These are phyloP conservation scores for Punctoribates punctum DNA, from an alignment of 2,888 invertebrate genomes.

Conservation along the genomic window DNA sequence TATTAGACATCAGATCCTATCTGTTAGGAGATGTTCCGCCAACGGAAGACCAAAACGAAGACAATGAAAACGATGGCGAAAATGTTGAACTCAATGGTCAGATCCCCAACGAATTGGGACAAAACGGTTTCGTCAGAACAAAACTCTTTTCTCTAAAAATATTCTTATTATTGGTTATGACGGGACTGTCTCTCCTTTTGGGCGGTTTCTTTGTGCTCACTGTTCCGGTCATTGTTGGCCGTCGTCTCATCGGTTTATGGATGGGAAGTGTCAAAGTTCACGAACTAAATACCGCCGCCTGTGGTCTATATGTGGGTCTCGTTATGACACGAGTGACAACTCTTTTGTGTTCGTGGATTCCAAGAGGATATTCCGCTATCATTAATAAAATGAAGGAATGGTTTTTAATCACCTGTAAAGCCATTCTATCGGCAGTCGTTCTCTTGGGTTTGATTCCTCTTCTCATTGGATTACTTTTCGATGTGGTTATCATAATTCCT, in stretches of 20 bases:
- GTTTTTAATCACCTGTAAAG: constrained; percentile 63
- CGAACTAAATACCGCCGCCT: constrained; percentile 92
- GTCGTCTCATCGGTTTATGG: constrained; percentile 82
- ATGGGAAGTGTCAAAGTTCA: constrained; percentile 70
- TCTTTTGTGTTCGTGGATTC: constrained; percentile 78
- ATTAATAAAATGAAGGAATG: constrained; percentile 53
- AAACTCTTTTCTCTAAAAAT: constrained; percentile 40
- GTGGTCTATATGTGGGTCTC: constrained; percentile 93
- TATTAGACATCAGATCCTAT: constrained; percentile 82
- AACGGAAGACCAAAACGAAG: constrained; percentile 41
- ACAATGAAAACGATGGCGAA: constrained; percentile 20
- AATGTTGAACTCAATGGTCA: constrained; percentile 21
- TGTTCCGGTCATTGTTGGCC: constrained; percentile 61
- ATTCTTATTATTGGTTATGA: constrained; percentile 31
- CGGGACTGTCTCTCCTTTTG: constrained; percentile 38
- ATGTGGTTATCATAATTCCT: constrained; percentile 82
- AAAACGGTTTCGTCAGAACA: constrained; percentile 26
- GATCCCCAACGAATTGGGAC: constrained; percentile 11
- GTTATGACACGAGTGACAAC: constrained; percentile 76
- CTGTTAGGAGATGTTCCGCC: constrained; percentile 67
- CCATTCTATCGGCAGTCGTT: constrained; percentile 64
- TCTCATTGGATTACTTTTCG: constrained; percentile 75
- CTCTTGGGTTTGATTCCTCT: constrained; percentile 85
- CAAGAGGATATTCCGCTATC: constrained; percentile 72
- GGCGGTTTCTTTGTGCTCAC: constrained; percentile 46